Evolutionary conservation across 2,113 vertebrate species (phyloP), one percentile per base, ranked within the genome.

Genomic region (Larimichthys polyactis): DNA sequence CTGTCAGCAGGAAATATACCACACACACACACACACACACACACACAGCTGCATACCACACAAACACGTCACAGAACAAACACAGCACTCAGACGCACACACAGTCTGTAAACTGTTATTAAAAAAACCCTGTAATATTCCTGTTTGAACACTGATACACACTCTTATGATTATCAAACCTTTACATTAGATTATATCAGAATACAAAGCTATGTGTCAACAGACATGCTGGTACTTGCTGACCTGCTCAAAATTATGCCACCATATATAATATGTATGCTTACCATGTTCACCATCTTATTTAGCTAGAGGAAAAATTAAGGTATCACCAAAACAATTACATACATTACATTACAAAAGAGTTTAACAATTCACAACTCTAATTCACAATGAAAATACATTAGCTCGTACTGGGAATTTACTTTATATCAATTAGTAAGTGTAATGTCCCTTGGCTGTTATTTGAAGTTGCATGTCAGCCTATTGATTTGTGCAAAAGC

Each of bases 1-100:
- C 81, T 87, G 92, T 94, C 93, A 94, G 92, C 93, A 93, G 79
- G 85, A 94, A 83, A 86, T 63, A 17, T 11, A 68, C 55, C 10
- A 22, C 65, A 79, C 40, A 64, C 55, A 68, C 54, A 83, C 78
- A 32, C 59, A 79, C 48, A 16, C 51, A 80, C 64, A 12, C 44
- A 86, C 71, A 83, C 22, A 43, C 32, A 58, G 19, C 71, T 22
- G 79, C 80, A 87, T 63, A 70, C 69, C 78, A 36, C 40, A 65
- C 55, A 68, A 58, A 83, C 78, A 32, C 51, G 58, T 32, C 36
- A 1, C 80, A 69, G 7, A 22, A 79, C 27, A 46, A 59, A 20
- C 68, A 57, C 36, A 72, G 36, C 16, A 2, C 14, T 24, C 27
- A 58, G 22, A 64, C 0, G 43, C 48, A 16, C 51, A 80, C 64